Evolutionary conservation across 37 sponge, comb jelly and placozoan species (phyloP).

Genomic region (Ephydatia muelleri): DNA sequence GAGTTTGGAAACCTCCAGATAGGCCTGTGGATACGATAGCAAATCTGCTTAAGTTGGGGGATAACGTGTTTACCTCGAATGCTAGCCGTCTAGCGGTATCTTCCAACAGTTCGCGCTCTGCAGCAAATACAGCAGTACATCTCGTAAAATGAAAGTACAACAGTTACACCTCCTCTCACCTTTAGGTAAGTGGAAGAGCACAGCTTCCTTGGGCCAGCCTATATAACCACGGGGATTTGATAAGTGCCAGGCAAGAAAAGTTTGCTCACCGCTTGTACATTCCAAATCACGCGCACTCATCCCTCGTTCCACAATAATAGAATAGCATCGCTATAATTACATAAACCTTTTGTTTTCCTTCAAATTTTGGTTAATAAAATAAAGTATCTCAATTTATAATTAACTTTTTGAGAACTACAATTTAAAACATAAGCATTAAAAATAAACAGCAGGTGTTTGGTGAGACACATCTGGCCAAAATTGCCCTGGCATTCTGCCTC

Average conservation of each 20-base stretch:
- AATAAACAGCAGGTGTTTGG: too few species aligned
- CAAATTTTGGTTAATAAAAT: too few species aligned
- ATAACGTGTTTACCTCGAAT: conserved; percentile 18
- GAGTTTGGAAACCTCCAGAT: conserved; percentile 20
- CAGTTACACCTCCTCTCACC: conserved; percentile 15
- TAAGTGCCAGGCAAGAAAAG: neutral
- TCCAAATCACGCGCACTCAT: neutral
- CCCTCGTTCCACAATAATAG: too few species aligned
- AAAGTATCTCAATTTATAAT: too few species aligned
- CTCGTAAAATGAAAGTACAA: neutral
- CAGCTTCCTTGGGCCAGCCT: conserved; percentile 34
- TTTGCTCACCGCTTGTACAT: neutral
- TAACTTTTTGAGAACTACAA: too few species aligned
- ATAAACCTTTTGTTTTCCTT: too few species aligned
- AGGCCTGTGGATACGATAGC: conserved; percentile 2
- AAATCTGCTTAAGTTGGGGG: neutral
- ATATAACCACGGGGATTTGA: conserved; percentile 6
- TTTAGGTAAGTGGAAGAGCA: conserved; percentile 22
- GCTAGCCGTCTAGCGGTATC: conserved; percentile 28
- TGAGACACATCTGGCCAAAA: too few species aligned
- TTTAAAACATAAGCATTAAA: too few species aligned
- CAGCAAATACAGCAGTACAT: neutral
- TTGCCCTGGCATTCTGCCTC: too few species aligned
- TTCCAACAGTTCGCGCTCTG: conserved; percentile 45
- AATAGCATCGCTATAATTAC: too few species aligned